Conservation (phyloP, 2,888 invertebrate genomes). For the Sialis fuliginosa region DNA sequence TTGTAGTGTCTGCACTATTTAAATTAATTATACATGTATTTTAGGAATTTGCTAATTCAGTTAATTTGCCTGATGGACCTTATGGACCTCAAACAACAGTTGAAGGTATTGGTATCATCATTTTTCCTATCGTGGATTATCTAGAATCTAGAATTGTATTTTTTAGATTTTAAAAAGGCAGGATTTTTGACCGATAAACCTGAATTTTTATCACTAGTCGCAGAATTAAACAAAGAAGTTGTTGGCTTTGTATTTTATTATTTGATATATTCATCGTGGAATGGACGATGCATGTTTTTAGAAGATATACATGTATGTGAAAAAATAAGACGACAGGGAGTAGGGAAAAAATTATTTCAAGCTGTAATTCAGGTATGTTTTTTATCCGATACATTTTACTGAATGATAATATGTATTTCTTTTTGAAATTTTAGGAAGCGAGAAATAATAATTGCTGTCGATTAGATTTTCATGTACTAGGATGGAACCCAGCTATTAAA, state of each 20-base stretch:
- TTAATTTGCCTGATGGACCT: no score
- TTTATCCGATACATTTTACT: background rate
- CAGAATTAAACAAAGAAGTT: constrained; percentile 24
- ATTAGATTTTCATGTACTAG: constrained; percentile 63
- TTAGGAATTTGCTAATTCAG: no score
- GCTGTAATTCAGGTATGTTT: constrained; percentile 44
- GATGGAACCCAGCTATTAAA: constrained; percentile 65
- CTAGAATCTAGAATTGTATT: no score
- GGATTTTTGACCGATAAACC: no score
- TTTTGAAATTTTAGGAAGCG: constrained; percentile 17
- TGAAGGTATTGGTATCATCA: no score
- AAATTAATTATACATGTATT: no score
- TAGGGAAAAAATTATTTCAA: constrained; percentile 47
- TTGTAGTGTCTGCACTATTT: no score
- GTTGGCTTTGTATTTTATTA: constrained; percentile 73
- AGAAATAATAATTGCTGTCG: constrained; percentile 28
- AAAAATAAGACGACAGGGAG: constrained; percentile 38
- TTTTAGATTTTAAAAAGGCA: no score
- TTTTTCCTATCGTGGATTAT: no score
- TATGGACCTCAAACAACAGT: no score
- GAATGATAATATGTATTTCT: background rate
- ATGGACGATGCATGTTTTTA: constrained; percentile 59
- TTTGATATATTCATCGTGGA: constrained; percentile 72
- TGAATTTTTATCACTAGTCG: constrained; percentile 53
- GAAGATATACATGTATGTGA: constrained; percentile 73